Evolutionary conservation across 2,888 invertebrate species (phyloP).

Genomic region (Aleiodes testaceus): DNA sequence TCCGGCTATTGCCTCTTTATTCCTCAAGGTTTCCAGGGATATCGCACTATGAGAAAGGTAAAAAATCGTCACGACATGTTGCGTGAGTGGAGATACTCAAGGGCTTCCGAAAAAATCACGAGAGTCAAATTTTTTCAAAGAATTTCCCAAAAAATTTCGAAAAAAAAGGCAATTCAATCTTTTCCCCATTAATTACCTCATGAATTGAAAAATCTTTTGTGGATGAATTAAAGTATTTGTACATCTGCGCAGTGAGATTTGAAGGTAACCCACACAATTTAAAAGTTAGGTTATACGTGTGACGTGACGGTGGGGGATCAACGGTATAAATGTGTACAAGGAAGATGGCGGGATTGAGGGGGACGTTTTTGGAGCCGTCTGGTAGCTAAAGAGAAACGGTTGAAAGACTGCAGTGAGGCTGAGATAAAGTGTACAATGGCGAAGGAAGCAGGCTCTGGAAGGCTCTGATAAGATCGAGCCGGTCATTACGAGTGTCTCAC

Average conservation of each 20-base stretch:
- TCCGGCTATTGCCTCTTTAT: no score
- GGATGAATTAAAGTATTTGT: background rate
- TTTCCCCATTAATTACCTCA: constrained; percentile 27
- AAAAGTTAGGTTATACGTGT: background rate
- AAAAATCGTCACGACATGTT: no score
- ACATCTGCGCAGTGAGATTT: constrained; percentile 28
- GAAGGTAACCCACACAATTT: background rate
- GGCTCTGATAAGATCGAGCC: constrained; percentile 65
- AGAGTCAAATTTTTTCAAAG: no score
- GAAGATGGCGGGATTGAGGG: no score
- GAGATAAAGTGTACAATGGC: constrained; percentile 66
- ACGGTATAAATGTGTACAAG: background rate
- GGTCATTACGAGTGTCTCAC: constrained; percentile 69
- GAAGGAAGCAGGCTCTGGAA: constrained; percentile 54
- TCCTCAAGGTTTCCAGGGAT: no score
- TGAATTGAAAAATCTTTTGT: constrained; percentile 32
- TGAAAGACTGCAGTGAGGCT: constrained; percentile 49
- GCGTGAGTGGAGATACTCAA: no score
- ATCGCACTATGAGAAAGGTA: no score
- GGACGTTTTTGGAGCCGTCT: no score
- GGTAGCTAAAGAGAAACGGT: background rate
- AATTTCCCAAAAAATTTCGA: no score
- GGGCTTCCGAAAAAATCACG: no score
- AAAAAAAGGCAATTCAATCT: background rate
- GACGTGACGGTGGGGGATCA: background rate